These are phyloP conservation scores for Drosophila stalkeri DNA, from an alignment of 2,888 invertebrate genomes.

Conservation along the genomic window DNA sequence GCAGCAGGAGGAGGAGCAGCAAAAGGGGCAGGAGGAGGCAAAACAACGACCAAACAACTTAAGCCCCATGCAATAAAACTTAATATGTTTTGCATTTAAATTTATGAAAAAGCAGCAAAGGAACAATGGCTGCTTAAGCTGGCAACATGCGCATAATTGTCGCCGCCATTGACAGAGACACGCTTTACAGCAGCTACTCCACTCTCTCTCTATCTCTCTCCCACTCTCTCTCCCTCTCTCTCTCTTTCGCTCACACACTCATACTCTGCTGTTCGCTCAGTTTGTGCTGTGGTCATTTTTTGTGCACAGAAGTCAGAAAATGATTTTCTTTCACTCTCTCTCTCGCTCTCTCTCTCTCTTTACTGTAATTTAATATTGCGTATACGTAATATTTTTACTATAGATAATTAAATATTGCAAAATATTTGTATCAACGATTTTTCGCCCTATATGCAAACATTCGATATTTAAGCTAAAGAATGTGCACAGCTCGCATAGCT, in stretches of 20 bases:
- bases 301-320: background rate
- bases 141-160: conserved; percentile 78
- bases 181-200: conserved; percentile 1
- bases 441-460: background rate
- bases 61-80: conserved; percentile 73
- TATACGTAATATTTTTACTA: background rate
- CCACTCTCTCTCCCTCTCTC: too few relatives aligned
- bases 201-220: too few relatives aligned
- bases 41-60: conserved; percentile 53
- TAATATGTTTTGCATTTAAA: conserved; percentile 79
- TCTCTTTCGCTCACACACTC: background rate
- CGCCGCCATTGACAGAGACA: conserved; percentile 53
- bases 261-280: background rate
- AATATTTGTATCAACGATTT: background rate
- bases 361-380: background rate
- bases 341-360: too few relatives aligned
- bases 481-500: background rate
- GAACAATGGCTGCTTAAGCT: conserved; percentile 79
- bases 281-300: conserved; percentile 10
- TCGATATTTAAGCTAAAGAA: background rate
- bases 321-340: background rate
- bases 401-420: background rate
- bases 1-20: background rate
- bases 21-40: background rate
- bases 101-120: conserved; percentile 68